Conservation (phyloP, 2,797 vertebrate genomes). For the Gadopsis marmoratus region DNA sequence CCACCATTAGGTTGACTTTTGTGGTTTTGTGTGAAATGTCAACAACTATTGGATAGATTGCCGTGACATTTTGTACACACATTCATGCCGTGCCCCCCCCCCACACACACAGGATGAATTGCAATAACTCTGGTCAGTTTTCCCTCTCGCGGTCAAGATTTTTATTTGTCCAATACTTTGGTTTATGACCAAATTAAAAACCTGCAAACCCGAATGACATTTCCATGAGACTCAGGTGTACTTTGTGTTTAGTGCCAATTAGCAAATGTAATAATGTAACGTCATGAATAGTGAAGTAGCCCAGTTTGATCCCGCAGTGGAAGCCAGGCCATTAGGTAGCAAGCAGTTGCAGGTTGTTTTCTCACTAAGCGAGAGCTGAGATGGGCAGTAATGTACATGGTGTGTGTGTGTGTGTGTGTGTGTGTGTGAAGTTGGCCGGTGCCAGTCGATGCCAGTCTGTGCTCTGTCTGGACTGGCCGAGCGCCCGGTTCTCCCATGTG, state of each 20-base stretch:
- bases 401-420: slow-evolving; percentile 30
- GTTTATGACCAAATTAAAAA: background rate
- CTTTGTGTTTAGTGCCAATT: background rate
- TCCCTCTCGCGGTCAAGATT: background rate
- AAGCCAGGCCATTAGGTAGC: slow-evolving; percentile 45
- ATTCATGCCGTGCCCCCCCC: background rate
- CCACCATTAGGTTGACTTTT: too few species aligned
- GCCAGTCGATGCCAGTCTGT: slow-evolving; percentile 63
- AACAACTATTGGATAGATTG: background rate
- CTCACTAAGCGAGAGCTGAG: slow-evolving; percentile 17
- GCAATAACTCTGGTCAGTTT: background rate
- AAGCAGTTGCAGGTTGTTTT: slow-evolving; percentile 45
- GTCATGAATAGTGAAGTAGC: slow-evolving; percentile 25
- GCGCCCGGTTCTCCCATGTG: slow-evolving; percentile 67
- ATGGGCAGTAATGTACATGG: slow-evolving; percentile 31
- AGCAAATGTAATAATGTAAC: background rate
- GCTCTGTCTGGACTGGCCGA: slow-evolving; percentile 61
- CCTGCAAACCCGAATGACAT: background rate
- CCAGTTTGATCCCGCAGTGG: slow-evolving; percentile 37
- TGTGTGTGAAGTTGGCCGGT: slow-evolving; percentile 41
- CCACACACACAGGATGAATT: background rate
- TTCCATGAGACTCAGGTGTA: background rate
- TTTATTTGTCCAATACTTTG: background rate
- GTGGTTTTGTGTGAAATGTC: too few species aligned
- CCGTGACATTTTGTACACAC: background rate